These are phyloP conservation scores for Morphnarchus princeps DNA, from an alignment of 2,113 vertebrate genomes.

Conservation along the genomic window DNA sequence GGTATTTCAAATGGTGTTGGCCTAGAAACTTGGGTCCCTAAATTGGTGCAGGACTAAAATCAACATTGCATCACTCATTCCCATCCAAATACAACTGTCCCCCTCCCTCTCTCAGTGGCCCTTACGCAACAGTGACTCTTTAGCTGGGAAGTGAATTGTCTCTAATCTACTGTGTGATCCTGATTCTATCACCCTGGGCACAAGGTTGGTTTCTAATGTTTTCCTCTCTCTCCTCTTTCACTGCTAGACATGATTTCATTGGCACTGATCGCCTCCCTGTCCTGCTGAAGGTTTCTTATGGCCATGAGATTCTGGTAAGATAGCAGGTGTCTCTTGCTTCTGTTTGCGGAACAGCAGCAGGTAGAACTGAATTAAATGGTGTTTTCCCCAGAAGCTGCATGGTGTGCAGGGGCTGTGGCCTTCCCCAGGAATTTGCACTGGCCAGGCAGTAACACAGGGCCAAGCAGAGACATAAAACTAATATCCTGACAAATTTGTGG, in stretches of 20 bases:
- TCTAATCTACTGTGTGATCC: conserved; percentile 21
- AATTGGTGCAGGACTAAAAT: neutral
- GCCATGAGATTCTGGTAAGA: conserved; percentile 91
- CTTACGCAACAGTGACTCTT: conserved; percentile 14
- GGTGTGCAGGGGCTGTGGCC: neutral
- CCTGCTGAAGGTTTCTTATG: conserved; percentile 87
- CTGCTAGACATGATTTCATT: conserved; percentile 80
- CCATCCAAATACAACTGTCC: neutral
- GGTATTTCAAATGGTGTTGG: neutral
- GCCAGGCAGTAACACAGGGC: neutral
- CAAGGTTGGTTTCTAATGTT: neutral
- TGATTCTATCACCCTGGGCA: neutral
- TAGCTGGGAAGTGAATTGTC: conserved; percentile 46
- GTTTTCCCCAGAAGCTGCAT: neutral
- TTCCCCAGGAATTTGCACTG: neutral
- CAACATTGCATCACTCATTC: neutral
- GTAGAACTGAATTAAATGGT: neutral
- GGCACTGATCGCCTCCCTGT: conserved; percentile 84
- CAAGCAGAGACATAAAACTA: neutral
- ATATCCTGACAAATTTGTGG: neutral
- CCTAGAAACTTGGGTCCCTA: neutral
- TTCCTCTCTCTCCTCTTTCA: neutral
- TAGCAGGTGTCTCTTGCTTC: neutral
- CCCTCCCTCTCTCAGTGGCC: neutral
- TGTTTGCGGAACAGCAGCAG: neutral